A percentile compares a stretch with the other conserved stretches of the same genome.
phyloP scores from a whole-genome alignment of 1,140 invertebrate species.

The Panagrolaimus sp. region DNA sequence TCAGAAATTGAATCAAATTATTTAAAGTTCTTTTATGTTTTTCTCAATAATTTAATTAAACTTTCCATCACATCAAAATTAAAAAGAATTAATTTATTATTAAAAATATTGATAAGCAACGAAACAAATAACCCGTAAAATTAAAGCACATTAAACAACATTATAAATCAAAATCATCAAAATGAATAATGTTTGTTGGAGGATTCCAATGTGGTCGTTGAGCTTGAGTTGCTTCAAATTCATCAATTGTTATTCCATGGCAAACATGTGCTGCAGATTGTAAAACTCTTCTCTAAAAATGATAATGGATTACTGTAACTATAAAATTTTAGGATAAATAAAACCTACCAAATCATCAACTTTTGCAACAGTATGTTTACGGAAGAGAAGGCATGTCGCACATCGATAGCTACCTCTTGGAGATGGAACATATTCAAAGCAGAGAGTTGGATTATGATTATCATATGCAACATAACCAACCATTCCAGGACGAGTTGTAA shows the following conservation, averaged over 20 bases:
- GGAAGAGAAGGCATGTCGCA: neutral
- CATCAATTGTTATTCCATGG: neutral
- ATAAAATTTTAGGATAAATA: neutral
- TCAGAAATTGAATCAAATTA: too few relatives aligned
- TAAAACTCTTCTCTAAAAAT: slow-evolving; percentile 1
- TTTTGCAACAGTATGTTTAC: neutral
- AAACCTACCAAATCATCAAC: neutral
- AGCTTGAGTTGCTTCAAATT: neutral
- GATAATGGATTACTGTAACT: neutral
- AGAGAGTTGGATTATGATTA: neutral
- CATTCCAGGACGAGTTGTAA: neutral
- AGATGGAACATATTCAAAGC: neutral
- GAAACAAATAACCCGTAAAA: too few relatives aligned
- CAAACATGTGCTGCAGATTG: neutral
- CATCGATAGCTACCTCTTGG: neutral
- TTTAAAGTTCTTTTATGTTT: too few relatives aligned
- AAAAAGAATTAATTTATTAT: too few relatives aligned
- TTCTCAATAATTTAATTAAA: too few relatives aligned
- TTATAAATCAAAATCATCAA: too few relatives aligned
- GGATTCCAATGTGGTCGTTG: neutral
- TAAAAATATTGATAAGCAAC: too few relatives aligned
- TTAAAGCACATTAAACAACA: too few relatives aligned
- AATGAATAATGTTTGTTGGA: too few relatives aligned
- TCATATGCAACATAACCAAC: neutral
- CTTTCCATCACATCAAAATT: too few relatives aligned